A percentile compares a stretch with the other conserved stretches of the same genome.
phyloP scores from a whole-genome alignment of 1,140 invertebrate species.

The Artemia franciscana region DNA sequence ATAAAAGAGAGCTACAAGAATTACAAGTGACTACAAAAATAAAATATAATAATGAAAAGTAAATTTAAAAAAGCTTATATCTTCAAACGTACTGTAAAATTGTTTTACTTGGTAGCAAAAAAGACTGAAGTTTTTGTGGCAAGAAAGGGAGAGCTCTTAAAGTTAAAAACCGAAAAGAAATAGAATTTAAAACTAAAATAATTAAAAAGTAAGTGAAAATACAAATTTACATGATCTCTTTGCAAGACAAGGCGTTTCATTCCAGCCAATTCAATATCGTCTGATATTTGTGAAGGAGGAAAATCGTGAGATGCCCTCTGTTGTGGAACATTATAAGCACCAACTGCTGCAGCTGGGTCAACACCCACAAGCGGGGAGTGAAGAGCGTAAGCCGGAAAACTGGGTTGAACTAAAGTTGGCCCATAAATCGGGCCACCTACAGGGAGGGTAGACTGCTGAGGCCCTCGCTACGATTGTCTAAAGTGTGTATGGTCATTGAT shows the following conservation, averaged over 20 bases:
- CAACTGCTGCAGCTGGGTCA: conserved; percentile 12
- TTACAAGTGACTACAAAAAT: no score
- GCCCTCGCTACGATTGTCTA: background rate
- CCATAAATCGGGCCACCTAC: conserved; percentile 8
- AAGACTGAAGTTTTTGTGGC: no score
- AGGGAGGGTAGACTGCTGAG: conserved; percentile 6
- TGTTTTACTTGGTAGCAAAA: no score
- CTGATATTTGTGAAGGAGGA: conserved; percentile 14
- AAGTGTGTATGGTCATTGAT: conserved; percentile 9
- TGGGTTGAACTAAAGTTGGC: conserved; percentile 10
- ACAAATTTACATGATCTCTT: no score
- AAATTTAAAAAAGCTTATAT: no score
- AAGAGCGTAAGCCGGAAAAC: conserved; percentile 9
- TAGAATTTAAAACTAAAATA: no score
- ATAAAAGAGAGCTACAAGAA: no score
- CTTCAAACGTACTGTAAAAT: no score
- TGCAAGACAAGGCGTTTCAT: conserved; percentile 1
- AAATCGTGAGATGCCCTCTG: conserved; percentile 21
- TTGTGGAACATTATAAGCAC: conserved; percentile 21
- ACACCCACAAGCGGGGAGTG: conserved; percentile 9
- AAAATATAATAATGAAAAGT: no score
- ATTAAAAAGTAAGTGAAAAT: no score
- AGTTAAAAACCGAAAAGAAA: no score
- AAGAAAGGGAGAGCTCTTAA: no score
- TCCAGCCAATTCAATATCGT: conserved; percentile 15